Evolutionary conservation across 2,888 invertebrate genomes (phyloP).

Genomic region (Augochlorella aurata): DNA sequence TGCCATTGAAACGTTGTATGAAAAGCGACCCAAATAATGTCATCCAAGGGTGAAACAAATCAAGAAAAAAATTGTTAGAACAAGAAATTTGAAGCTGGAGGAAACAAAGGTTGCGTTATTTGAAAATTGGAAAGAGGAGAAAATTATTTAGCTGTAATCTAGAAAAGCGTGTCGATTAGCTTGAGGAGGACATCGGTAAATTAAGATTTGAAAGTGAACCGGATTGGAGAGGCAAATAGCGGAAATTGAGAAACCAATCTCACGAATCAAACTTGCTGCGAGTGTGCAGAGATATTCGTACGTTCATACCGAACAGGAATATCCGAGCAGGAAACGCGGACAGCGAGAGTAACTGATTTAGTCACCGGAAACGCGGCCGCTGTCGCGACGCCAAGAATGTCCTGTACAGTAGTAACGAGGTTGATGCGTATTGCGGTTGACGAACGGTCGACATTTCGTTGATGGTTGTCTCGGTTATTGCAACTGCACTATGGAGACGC

Average conservation of each 20-base stretch:
- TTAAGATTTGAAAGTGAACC: not conserved
- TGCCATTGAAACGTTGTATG: too few relatives aligned
- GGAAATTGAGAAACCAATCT: constrained; percentile 17
- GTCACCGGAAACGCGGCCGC: constrained; percentile 30
- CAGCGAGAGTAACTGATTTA: constrained; percentile 47
- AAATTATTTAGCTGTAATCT: too few relatives aligned
- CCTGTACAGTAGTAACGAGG: constrained; percentile 48
- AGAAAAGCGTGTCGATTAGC: not conserved
- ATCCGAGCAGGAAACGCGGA: constrained; percentile 28
- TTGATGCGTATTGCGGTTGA: constrained; percentile 54
- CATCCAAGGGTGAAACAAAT: too few relatives aligned
- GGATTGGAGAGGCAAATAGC: not conserved
- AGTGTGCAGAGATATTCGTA: not conserved
- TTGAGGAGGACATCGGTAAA: not conserved
- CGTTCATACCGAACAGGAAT: constrained; percentile 23
- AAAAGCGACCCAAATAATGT: too few relatives aligned
- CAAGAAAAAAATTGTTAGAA: too few relatives aligned
- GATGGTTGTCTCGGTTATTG: constrained; percentile 40
- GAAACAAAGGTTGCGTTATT: too few relatives aligned
- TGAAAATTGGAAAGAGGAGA: too few relatives aligned
- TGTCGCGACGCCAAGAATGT: constrained; percentile 47
- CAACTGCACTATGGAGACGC: constrained; percentile 24
- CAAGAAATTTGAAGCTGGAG: too few relatives aligned
- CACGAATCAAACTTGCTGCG: not conserved
- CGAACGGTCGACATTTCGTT: constrained; percentile 48